Evolutionary conservation across 2,797 vertebrate genomes (phyloP), one percentile per base, ranked within the genome.

Genomic region (Chiroxiphia lanceolata): DNA sequence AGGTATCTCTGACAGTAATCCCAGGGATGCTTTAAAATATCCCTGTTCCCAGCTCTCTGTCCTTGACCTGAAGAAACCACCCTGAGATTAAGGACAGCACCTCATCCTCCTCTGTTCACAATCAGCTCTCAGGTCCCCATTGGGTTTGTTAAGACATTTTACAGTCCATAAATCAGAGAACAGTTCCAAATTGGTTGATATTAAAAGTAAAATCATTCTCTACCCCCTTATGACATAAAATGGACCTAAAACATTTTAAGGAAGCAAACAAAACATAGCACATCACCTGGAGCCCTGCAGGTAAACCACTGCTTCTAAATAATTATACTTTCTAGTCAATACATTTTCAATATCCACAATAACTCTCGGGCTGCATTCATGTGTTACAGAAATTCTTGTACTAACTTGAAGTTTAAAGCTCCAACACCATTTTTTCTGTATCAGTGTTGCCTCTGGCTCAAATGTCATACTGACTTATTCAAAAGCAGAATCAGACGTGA

Each of bases 401-500:
- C 33, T 84, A 17, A 8, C 36, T 83, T 74, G 21, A n/a, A 50
- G 60, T 70, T 78, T 79, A 87, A 85, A 89, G 83, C 50, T 84
- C 71, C 85, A 87, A 85, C 33, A 82, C 65, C 45, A 60, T 74
- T 42, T 78, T 71, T 89, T 72, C 54, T 70, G 34, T 21, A 83
- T 40, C 47, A 84, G 8, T 84, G 56, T 51, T 93, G 82, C 69
- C 96, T 89, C 91, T 95, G 91, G 89, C 85, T 96, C 93, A 74
- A 74, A 9, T 89, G 87, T 95, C 89, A 67, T 11, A n/a, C 38
- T 63, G 40, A 26, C 89, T 94, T 81, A 88, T 57, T 92, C 83
- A 89, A 97, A 96, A 89, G 56, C 63, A 69, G 5, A 96, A 88
- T 94, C 78, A 93, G 84, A 95, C 71, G 92, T 82, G 79, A 92